Conservation (phyloP, 2,113 vertebrate genomes). For the Brachirus orientalis region DNA sequence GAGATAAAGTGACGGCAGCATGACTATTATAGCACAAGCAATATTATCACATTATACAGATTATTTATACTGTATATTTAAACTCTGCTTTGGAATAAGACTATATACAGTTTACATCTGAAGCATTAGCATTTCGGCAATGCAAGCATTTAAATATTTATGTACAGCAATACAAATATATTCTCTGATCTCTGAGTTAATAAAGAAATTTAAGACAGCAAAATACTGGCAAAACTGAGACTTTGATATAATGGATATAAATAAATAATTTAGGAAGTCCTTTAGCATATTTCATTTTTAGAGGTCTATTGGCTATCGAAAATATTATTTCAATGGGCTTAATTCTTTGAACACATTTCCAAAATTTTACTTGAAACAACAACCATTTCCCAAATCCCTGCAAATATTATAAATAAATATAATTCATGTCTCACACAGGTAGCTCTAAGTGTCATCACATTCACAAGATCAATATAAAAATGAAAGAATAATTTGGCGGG, state of each 20-base stretch:
- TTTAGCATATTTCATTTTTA: slow-evolving; percentile 1
- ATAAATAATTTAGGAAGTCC: slow-evolving; percentile 21
- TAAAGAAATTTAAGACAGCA: background rate
- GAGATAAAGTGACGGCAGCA: slow-evolving; percentile 50
- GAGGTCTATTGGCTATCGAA: background rate
- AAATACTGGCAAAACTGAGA: background rate
- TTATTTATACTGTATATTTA: slow-evolving; percentile 15
- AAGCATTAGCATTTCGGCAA: slow-evolving; percentile 37
- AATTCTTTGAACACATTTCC: background rate
- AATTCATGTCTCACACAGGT: slow-evolving; percentile 48
- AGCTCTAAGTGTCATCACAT: slow-evolving; percentile 24
- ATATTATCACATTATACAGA: slow-evolving; percentile 16
- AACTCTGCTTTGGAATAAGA: slow-evolving; percentile 34
- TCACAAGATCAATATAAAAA: background rate
- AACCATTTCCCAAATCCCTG: background rate
- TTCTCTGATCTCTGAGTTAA: slow-evolving; percentile 32
- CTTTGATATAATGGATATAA: background rate
- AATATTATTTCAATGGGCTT: background rate
- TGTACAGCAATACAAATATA: slow-evolving; percentile 59
- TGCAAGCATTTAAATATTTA: slow-evolving; percentile 52
- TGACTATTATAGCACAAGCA: slow-evolving; percentile 39
- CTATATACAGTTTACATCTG: background rate
- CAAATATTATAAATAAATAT: too few species aligned
- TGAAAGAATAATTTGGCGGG: background rate
- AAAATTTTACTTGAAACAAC: background rate